Conservation (phyloP, 1,140 invertebrate genomes). For the Monomorium pharaonis region DNA sequence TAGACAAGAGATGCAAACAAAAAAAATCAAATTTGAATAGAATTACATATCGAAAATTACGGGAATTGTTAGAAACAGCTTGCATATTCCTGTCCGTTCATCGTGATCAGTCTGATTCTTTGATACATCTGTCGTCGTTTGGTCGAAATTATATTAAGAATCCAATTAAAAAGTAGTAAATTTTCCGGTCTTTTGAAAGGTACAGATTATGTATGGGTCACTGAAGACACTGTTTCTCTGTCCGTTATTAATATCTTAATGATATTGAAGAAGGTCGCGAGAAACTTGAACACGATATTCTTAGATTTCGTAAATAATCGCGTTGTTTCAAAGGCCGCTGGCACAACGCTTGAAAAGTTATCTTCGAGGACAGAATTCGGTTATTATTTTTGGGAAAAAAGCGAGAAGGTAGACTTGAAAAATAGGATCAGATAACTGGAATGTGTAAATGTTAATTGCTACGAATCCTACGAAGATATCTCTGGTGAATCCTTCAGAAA, state of each 20-base stretch:
- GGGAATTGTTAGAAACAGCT: not conserved
- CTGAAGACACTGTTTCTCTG: conserved; percentile 82
- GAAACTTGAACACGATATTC: conserved; percentile 60
- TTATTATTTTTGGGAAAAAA: conserved; percentile 85
- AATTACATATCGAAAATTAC: not conserved
- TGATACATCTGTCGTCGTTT: conserved; percentile 46
- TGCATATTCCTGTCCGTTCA: conserved; percentile 26
- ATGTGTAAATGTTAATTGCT: conserved; percentile 67
- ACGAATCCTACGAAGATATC: conserved; percentile 68
- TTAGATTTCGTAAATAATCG: conserved; percentile 69
- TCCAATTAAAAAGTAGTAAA: conserved; percentile 67
- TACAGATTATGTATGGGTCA: conserved; percentile 85
- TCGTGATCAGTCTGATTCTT: not conserved
- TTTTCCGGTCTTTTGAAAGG: conserved; percentile 84
- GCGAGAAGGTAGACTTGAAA: conserved; percentile 78
- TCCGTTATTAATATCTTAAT: conserved; percentile 84
- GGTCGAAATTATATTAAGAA: conserved; percentile 58
- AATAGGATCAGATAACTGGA: conserved; percentile 81
- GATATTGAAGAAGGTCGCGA: conserved; percentile 80
- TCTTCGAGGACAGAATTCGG: conserved; percentile 82
- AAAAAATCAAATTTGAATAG: no score
- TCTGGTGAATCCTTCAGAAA: conserved; percentile 77
- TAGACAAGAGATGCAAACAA: not conserved
- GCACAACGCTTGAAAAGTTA: conserved; percentile 79
- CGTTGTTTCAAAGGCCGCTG: conserved; percentile 43